Conservation (phyloP, 2,888 invertebrate species). For the Nesidiocoris tenuis region DNA sequence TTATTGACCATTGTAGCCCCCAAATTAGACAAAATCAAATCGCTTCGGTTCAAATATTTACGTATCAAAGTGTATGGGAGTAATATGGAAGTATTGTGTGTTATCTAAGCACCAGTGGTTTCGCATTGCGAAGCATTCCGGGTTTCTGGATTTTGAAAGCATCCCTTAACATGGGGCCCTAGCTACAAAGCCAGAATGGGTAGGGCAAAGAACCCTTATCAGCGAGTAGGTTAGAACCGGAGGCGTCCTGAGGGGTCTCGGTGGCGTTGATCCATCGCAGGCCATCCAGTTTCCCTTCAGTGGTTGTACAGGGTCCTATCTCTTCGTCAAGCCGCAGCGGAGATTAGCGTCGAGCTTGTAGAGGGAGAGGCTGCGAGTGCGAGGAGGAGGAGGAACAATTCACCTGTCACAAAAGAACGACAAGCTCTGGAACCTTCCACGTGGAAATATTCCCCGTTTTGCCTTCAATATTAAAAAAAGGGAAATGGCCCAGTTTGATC, state of each 20-base stretch:
- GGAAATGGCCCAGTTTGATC: neutral
- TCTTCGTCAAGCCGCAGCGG: neutral
- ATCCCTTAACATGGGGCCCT: neutral
- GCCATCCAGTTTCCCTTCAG: constrained; percentile 1
- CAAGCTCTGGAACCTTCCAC: neutral
- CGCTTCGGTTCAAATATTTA: too few species aligned
- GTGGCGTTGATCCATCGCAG: constrained; percentile 16
- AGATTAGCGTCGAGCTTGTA: neutral
- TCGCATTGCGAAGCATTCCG: too few species aligned
- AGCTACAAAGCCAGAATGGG: neutral
- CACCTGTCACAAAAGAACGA: neutral
- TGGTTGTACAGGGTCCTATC: neutral
- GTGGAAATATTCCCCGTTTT: neutral
- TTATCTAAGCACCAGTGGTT: too few species aligned
- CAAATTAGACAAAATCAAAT: too few species aligned
- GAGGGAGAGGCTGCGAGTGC: neutral
- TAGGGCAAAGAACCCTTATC: neutral
- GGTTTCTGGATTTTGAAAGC: too few species aligned
- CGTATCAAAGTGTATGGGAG: too few species aligned
- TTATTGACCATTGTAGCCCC: too few species aligned
- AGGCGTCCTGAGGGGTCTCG: neutral
- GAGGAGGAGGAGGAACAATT: neutral
- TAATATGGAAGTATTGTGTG: too few species aligned
- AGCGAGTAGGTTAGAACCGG: neutral
- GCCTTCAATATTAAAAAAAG: neutral